phyloP scores from a whole-genome alignment of 2,797 vertebrate genomes.

The Sebastes matsubarae region DNA sequence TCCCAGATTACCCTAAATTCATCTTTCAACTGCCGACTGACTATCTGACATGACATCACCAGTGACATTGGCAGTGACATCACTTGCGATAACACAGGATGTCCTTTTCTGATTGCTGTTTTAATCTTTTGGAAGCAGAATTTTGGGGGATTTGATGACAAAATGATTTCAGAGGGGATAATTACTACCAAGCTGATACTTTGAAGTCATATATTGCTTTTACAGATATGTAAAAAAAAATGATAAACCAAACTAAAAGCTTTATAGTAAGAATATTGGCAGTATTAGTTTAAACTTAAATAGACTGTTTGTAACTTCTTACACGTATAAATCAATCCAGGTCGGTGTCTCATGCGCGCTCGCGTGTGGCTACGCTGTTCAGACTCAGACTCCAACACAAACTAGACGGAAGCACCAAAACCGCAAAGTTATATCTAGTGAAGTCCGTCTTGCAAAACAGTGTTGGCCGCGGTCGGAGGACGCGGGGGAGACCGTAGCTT shows the following conservation, averaged over 20 bases:
- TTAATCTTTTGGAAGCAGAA: constrained; percentile 52
- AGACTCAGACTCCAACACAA: too few relatives aligned
- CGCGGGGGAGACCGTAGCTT: too few relatives aligned
- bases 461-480: too few relatives aligned
- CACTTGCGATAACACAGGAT: constrained; percentile 48
- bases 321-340: too few relatives aligned
- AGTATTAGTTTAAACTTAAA: neutral
- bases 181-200: neutral
- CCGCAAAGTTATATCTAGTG: too few relatives aligned
- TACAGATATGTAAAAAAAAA: neutral
- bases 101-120: constrained; percentile 59
- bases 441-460: too few relatives aligned
- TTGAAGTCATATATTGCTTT: constrained; percentile 5
- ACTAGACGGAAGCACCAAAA: too few relatives aligned
- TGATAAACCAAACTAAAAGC: neutral
- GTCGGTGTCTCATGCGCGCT: too few relatives aligned
- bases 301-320: too few relatives aligned
- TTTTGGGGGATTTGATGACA: constrained; percentile 15
- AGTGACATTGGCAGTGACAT: constrained; percentile 45
- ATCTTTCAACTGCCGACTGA: constrained; percentile 51
- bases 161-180: constrained; percentile 22
- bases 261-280: neutral
- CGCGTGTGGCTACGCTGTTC: too few relatives aligned
- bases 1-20: constrained; percentile 77
- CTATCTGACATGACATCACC: constrained; percentile 59